Conservation (phyloP, 2,888 invertebrate species). For the Pardosa pseudoannulata region DNA sequence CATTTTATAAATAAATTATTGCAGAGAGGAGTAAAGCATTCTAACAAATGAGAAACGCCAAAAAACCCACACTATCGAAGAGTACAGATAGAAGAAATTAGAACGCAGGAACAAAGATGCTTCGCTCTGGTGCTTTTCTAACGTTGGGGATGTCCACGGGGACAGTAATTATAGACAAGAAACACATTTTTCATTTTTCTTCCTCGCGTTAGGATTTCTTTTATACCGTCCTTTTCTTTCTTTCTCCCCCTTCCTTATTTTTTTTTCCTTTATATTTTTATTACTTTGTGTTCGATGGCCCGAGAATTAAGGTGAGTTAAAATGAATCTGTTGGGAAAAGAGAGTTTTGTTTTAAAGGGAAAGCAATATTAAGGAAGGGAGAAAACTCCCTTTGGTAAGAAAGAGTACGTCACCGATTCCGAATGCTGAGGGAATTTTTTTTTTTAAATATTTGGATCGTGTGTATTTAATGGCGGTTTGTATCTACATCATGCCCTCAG, state of each 20-base stretch:
- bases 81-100: background rate
- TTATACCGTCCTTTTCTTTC: background rate
- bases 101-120: background rate
- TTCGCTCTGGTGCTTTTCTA: slow-evolving; percentile 7
- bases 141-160: background rate
- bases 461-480: too few species aligned
- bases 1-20: background rate
- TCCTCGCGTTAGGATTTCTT: background rate
- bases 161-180: slow-evolving; percentile 11
- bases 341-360: background rate
- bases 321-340: background rate
- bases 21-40: background rate
- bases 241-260: background rate
- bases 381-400: too few species aligned
- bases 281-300: slow-evolving; percentile 8
- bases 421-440: too few species aligned
- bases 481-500: too few species aligned
- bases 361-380: background rate
- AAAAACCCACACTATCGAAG: background rate
- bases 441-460: too few species aligned
- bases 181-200: slow-evolving; percentile 12
- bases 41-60: background rate
- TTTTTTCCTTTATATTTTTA: slow-evolving; percentile 2
- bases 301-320: background rate
- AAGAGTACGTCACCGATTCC: too few species aligned